Evolutionary conservation across 2,113 vertebrate species (phyloP).

Genomic region (Ophiodon elongatus): DNA sequence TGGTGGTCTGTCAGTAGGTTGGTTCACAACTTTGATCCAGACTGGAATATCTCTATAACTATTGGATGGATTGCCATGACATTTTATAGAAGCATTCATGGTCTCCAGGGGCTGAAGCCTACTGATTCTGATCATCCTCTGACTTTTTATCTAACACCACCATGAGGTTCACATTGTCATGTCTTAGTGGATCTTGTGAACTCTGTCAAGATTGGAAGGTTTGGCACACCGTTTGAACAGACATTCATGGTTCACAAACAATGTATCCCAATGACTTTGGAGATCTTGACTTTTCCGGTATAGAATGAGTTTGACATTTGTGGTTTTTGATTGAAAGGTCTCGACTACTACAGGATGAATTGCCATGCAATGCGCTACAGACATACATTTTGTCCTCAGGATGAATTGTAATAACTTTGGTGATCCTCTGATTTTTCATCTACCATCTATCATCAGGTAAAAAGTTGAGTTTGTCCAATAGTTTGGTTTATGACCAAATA

Average conservation of each 20-base stretch:
- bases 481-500: background rate
- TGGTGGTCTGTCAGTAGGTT: background rate
- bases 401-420: background rate
- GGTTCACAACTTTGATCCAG: background rate
- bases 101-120: background rate
- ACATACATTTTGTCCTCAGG: background rate
- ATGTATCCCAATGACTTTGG: background rate
- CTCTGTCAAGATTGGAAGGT: background rate
- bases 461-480: background rate
- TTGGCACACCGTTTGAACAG: background rate
- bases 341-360: background rate
- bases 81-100: background rate
- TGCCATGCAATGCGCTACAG: background rate
- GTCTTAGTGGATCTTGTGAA: background rate
- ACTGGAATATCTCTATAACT: background rate
- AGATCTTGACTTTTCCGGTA: background rate
- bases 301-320: background rate
- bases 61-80: background rate
- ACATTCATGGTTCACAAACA: constrained; percentile 1
- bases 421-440: background rate
- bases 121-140: background rate
- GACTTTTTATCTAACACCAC: background rate
- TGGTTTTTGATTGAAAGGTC: background rate
- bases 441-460: background rate
- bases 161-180: background rate